Evolutionary conservation across 2,797 vertebrate species (phyloP).

Genomic region (Coregonus suidteri): DNA sequence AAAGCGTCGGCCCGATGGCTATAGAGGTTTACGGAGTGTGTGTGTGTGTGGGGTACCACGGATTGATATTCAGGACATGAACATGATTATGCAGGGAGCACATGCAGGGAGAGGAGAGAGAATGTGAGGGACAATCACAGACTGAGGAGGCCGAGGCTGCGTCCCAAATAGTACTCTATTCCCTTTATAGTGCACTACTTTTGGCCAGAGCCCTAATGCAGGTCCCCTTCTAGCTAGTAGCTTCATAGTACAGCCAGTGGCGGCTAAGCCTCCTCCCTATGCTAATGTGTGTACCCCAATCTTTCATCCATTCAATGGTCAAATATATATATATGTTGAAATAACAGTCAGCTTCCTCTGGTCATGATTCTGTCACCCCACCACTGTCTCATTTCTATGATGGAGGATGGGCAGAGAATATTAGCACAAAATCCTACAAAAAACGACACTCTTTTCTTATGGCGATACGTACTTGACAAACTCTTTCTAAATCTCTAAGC

Average conservation of each 20-base stretch:
- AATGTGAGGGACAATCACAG: constrained; percentile 13
- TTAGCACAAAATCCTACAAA: not conserved
- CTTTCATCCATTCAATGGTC: not conserved
- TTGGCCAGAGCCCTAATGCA: too few species aligned
- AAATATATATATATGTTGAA: not conserved
- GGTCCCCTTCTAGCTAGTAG: not conserved
- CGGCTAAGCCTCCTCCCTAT: not conserved
- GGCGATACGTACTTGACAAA: too few species aligned
- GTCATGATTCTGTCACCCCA: not conserved
- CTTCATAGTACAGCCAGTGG: not conserved
- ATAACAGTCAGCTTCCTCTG: not conserved
- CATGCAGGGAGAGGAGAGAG: constrained; percentile 12
- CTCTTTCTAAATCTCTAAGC: not conserved
- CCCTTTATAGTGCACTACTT: too few species aligned
- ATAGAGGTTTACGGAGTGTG: not conserved
- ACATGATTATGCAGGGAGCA: not conserved
- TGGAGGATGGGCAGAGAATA: not conserved
- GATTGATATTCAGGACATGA: constrained; percentile 35
- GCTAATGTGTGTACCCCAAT: not conserved
- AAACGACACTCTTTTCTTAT: too few species aligned
- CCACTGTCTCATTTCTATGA: not conserved
- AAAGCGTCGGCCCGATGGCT: not conserved
- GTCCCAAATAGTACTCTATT: too few species aligned
- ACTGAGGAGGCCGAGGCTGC: not conserved
- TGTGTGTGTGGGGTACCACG: not conserved